A percentile compares a stretch with the other conserved stretches of the same genome.
Conservation (phyloP, 2,888 invertebrate genomes). For the Lathronympha strigana region DNA sequence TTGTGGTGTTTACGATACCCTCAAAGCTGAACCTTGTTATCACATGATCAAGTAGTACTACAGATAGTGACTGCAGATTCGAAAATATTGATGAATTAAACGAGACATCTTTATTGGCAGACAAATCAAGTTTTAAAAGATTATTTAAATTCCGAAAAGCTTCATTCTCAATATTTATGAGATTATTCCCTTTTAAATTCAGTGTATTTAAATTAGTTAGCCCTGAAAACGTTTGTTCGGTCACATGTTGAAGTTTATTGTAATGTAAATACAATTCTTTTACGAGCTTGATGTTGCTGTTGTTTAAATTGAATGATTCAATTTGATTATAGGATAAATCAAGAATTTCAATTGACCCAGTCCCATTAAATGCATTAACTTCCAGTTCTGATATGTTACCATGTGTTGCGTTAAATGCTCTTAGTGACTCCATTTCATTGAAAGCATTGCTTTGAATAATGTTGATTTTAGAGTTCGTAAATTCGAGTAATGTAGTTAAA, state of each 20-base stretch:
- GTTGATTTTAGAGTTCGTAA: constrained; percentile 28
- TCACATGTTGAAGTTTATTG: constrained; percentile 25
- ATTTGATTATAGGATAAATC: constrained; percentile 34
- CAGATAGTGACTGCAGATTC: constrained; percentile 8
- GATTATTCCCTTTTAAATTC: constrained; percentile 12
- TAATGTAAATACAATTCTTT: constrained; percentile 24
- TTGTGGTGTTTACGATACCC: constrained; percentile 11
- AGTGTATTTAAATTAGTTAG: constrained; percentile 7
- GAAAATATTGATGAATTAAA: constrained; percentile 38
- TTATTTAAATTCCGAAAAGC: constrained; percentile 20
- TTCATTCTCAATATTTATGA: constrained; percentile 21
- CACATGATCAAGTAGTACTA: constrained; percentile 11
- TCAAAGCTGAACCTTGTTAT: constrained; percentile 13
- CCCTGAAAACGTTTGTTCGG: constrained; percentile 19
- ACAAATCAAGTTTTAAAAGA: constrained; percentile 13
- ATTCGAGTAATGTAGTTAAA: constrained; percentile 18
- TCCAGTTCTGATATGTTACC: constrained; percentile 19
- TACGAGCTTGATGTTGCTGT: constrained; percentile 10
- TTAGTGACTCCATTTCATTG: constrained; percentile 30
- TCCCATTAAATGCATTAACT: constrained; percentile 19
- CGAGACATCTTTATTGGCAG: constrained; percentile 25
- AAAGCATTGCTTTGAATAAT: constrained; percentile 28
- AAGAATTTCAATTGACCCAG: constrained; percentile 22
- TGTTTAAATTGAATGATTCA: constrained; percentile 21
- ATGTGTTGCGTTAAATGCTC: constrained; percentile 24